Base-by-base conservation (phyloP, 2,113 vertebrate species). In the Girardinichthys multiradiatus region DNA sequence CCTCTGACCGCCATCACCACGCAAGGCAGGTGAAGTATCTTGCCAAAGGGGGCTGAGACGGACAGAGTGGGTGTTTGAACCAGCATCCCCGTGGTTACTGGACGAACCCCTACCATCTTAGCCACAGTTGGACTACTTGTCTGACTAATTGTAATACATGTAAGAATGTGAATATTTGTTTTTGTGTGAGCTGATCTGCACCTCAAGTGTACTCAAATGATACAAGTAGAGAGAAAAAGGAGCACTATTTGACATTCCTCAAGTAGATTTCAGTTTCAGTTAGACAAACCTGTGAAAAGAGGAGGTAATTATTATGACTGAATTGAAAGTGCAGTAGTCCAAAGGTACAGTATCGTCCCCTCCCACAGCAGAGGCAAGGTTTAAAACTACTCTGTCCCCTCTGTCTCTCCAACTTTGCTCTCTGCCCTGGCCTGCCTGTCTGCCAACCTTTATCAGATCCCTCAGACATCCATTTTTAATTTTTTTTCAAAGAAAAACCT, bases 361-460 rank as follows among this genome's bases (percentile, higher is more conserved):
- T 89, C 93, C 94, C 89, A 87, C 85, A 65, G 45, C 26, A 57
- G 54, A 58, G 76, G 76, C 72, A 86, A 67, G 72, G 81, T 91
- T 93, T 91, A 94, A 92, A 92, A 87, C 83, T 82, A 77, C 69
- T 74, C 70, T 42, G 68, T 76, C 76, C 74, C 58, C 57, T 88
- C 90, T 71, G 81, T 70, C 92, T 91, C 92, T 91, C 90, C 90
- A 17, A 88, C 86, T 92, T 80, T 79, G 89, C 89, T 92, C 84
- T 90, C 85, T 89, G 80, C 48, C 86, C 85, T 58, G 62, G 79
- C 70, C 75, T 83, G 81, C 80, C 82, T 82, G 72, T 64, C 70
- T 80, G 76, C 83, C 84, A 79, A 74, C 62, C 81, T 77, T 17
- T 30, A 69, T 78, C 63, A 68, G 66, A 42, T 8, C 76, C 67